Evolutionary conservation across 2,797 vertebrate species (phyloP), one percentile per base, ranked within the genome.

Genomic region (Sebastes jordani): DNA sequence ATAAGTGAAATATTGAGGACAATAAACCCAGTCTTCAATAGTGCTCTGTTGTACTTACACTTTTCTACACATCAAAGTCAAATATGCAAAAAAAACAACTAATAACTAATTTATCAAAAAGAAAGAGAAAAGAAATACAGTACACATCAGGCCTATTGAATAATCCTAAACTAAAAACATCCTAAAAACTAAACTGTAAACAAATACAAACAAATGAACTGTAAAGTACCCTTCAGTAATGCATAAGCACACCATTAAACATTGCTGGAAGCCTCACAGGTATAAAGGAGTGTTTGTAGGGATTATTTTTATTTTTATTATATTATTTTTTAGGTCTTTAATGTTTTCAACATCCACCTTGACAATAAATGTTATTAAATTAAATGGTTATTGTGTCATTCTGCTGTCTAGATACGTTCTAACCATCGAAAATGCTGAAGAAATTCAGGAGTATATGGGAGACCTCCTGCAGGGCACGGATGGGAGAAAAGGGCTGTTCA

Each of bases 391-490:
- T 11, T 22, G 2, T 46, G 3, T 55, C 1, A 1, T 46, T 11
- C 23, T 83, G 1, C 64, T 65, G 58, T 59, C 4, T 67, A 99
- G 98, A 83, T 99, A 99, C 79, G 95, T 99, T 83, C 88, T 99
- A 11, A 97, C 97, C 2, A 99, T 99, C 68, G 96, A 97, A 11
- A 96, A 91, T 0, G 94, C 95, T 25, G 98, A 99, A 0, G 98
- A 99, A 93, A 96, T 99, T 54, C 95, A 95, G 61, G 98, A 99
- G 66, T 99, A 99, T 4, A 95, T 99, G 2, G 91, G 96, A 14
- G 98, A 99, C 84, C 96, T 99, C 6, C 90, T 99, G 20, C 98
- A 99, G 84, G 98, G 97, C 58, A 96, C 96, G 0, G 97, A 98
- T 0, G 97, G 97, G 14, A 95, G 86, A 67, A 99, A 97, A 87